These are phyloP conservation scores for Carpatolechia fugitivella DNA, from an alignment of 2,888 invertebrate species.

Conservation along the genomic window DNA sequence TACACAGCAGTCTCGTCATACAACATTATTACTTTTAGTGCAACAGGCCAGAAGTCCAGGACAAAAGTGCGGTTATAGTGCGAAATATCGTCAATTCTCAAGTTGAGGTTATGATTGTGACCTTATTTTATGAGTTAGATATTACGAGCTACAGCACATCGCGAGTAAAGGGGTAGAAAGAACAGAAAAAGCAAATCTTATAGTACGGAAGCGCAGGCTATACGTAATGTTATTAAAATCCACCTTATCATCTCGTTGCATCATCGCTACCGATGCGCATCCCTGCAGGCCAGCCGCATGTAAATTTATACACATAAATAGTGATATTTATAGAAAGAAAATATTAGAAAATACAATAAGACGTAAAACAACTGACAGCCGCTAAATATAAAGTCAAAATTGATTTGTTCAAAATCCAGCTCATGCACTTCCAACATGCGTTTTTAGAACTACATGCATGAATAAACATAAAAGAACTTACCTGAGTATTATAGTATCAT, in stretches of 20 bases:
- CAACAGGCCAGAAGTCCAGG: not conserved
- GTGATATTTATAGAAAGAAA: conserved; percentile 36
- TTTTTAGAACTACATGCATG: not conserved
- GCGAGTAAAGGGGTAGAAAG: conserved; percentile 22
- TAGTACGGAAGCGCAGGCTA: conserved; percentile 25
- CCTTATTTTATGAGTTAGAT: conserved; percentile 21
- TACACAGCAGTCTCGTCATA: too few relatives aligned
- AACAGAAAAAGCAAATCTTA: conserved; percentile 41
- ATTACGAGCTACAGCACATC: conserved; percentile 20
- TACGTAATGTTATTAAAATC: conserved; percentile 24
- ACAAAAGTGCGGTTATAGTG: not conserved
- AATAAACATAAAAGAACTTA: conserved; percentile 26
- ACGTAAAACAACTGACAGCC: conserved; percentile 79
- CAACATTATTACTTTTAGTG: not conserved
- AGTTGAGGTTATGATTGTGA: conserved; percentile 47
- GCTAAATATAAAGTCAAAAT: conserved; percentile 61
- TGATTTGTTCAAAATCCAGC: conserved; percentile 37
- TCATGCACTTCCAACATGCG: not conserved
- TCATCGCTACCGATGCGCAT: conserved; percentile 65
- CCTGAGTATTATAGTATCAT: conserved; percentile 57
- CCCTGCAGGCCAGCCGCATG: conserved; percentile 61
- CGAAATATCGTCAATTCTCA: not conserved
- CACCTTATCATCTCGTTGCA: conserved; percentile 79
- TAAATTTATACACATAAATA: conserved; percentile 42
- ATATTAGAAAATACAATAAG: conserved; percentile 43